Percentiles rank a stretch among this genome's conserved stretches.
Evolutionary conservation across 1,140 invertebrate genomes (phyloP).

Genomic region (Drosophila lini): DNA sequence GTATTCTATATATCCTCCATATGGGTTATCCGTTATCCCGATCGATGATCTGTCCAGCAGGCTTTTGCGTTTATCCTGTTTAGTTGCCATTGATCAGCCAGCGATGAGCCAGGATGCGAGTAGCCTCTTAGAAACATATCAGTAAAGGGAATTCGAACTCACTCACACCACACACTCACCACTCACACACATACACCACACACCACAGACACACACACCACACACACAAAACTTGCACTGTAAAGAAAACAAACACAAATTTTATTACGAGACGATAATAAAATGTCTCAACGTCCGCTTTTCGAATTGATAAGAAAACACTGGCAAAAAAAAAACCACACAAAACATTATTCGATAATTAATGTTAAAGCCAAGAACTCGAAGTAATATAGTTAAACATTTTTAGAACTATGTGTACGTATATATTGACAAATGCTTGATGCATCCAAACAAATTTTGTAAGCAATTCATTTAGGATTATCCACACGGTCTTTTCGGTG

Average conservation of each 20-base stretch:
- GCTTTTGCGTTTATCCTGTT: conserved; percentile 35
- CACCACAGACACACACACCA: conserved; percentile 8
- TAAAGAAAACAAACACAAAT: conserved; percentile 61
- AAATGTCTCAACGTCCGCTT: conserved; percentile 75
- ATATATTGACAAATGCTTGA: conserved; percentile 59
- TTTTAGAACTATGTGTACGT: conserved; percentile 46
- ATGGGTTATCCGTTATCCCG: conserved; percentile 13
- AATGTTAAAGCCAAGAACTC: conserved; percentile 48
- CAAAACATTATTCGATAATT: conserved; percentile 38
- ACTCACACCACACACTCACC: conserved; percentile 24
- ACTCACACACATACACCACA: conserved; percentile 17
- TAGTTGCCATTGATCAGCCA: conserved; percentile 32
- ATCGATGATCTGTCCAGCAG: conserved; percentile 35
- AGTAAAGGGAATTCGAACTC: conserved; percentile 67
- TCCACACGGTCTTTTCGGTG: conserved; percentile 50
- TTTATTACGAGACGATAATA: conserved; percentile 73
- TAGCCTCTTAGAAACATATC: conserved; percentile 83
- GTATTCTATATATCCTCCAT: conserved; percentile 21
- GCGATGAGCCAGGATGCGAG: conserved; percentile 70
- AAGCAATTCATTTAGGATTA: conserved; percentile 61
- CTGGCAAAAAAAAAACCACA: conserved; percentile 23
- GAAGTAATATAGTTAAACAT: conserved; percentile 53
- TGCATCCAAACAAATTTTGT: conserved; percentile 59
- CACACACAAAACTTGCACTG: conserved; percentile 44
- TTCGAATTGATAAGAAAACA: conserved; percentile 59